Evolutionary conservation across 2,113 vertebrate genomes (phyloP).

Genomic region (Nothocercus nigrocapillus): DNA sequence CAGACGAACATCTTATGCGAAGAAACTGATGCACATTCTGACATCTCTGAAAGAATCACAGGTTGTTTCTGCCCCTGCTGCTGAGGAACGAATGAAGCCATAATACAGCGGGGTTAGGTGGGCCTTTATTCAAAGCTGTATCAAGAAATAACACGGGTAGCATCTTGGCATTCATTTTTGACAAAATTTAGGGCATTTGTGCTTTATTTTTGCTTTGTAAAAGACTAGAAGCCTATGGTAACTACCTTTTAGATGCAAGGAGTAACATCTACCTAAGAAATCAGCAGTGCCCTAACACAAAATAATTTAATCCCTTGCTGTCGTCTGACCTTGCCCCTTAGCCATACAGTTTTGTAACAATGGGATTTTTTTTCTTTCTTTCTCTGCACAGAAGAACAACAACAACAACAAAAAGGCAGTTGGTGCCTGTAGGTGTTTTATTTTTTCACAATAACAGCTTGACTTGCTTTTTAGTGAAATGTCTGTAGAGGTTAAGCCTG

Average conservation of each 20-base stretch:
- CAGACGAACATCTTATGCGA: not conserved
- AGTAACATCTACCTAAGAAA: not conserved
- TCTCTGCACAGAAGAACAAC: not conserved
- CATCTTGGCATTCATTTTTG: not conserved
- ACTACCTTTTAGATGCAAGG: not conserved
- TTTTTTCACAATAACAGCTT: not conserved
- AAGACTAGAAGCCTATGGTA: not conserved
- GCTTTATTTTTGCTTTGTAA: not conserved
- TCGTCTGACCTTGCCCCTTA: not conserved
- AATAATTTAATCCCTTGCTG: not conserved
- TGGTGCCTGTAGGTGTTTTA: not conserved
- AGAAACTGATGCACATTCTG: not conserved
- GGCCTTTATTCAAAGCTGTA: not conserved
- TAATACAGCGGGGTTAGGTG: not conserved
- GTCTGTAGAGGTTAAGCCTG: not conserved
- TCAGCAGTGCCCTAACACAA: not conserved
- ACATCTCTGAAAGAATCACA: not conserved
- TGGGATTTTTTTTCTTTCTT: not conserved
- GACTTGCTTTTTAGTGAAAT: not conserved
- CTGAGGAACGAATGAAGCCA: not conserved
- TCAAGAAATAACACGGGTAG: not conserved
- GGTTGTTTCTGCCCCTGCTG: not conserved
- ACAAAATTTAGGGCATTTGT: not conserved
- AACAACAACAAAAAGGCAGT: not conserved
- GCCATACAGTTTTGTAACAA: not conserved